Evolutionary conservation across 1,140 invertebrate genomes (phyloP).

Genomic region (Belonocnema kinseyi): DNA sequence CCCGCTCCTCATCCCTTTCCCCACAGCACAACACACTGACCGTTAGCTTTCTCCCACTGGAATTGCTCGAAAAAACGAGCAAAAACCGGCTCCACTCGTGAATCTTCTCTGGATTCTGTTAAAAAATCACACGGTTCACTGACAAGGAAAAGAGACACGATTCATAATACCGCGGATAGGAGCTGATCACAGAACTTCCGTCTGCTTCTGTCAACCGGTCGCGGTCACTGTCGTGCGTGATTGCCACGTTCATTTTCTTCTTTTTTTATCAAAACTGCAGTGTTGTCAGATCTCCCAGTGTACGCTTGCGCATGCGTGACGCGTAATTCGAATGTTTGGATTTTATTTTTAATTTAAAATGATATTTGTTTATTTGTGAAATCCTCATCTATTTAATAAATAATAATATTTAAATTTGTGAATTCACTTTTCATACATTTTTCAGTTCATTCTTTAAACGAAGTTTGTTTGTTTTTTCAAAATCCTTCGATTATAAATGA

Average conservation of each 20-base stretch:
- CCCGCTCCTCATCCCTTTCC: conserved; percentile 64
- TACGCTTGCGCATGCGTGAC: not conserved
- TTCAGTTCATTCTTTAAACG: no score
- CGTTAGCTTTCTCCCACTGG: conserved; percentile 31
- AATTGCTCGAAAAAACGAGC: conserved; percentile 14
- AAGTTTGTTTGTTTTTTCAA: no score
- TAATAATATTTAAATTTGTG: no score
- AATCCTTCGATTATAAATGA: no score
- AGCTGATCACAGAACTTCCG: not conserved
- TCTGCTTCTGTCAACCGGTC: conserved; percentile 8
- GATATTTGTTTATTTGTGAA: no score
- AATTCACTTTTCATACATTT: no score
- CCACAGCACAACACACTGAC: conserved; percentile 65
- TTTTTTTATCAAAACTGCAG: not conserved
- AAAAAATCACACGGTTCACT: conserved; percentile 8
- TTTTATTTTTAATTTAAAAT: not conserved
- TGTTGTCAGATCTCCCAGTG: not conserved
- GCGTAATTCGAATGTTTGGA: not conserved
- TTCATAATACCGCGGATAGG: not conserved
- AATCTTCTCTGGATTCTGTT: not conserved
- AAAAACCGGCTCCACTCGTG: not conserved
- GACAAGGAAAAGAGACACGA: conserved; percentile 19
- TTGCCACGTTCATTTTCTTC: not conserved
- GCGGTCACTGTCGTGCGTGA: not conserved
- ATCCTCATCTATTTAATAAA: no score